A percentile compares a stretch with the other conserved stretches of the same genome.
These are phyloP conservation scores for Podargus strigoides DNA, from an alignment of 2,797 vertebrate genomes.

Conservation along the genomic window DNA sequence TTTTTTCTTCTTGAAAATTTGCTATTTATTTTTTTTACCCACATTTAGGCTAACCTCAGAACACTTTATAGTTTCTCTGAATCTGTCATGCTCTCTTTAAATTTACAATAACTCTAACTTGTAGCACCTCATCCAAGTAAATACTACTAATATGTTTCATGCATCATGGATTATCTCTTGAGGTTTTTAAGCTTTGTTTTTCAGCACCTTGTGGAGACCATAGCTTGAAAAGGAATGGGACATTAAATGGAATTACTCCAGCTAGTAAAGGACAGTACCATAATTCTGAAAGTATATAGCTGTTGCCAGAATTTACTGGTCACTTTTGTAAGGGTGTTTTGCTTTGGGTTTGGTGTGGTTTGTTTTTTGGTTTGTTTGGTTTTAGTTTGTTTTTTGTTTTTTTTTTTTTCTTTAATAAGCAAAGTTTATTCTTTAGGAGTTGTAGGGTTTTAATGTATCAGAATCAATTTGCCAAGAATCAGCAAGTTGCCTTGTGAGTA, in stretches of 20 bases:
- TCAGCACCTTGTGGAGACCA: neutral
- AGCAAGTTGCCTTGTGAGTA: neutral
- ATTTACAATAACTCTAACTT: neutral
- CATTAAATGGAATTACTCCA: neutral
- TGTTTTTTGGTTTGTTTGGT: neutral
- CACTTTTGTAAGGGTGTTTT: neutral
- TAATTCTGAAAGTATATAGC: neutral
- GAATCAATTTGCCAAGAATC: neutral
- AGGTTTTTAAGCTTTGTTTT: neutral
- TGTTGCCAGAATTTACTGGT: neutral
- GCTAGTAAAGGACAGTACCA: neutral
- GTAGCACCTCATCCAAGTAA: neutral
- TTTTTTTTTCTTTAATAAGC: neutral
- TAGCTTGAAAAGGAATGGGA: neutral
- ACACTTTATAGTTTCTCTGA: neutral
- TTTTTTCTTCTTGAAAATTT: neutral
- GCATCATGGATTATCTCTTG: neutral
- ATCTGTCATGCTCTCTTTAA: neutral
- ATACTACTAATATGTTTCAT: neutral
- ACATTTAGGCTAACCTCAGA: neutral
- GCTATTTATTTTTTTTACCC: neutral
- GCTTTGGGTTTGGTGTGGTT: neutral
- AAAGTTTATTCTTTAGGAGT: neutral
- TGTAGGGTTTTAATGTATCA: neutral
- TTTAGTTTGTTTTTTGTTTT: neutral